Conservation (phyloP, 2,113 vertebrate species). For the Engraulis encrasicolus region DNA sequence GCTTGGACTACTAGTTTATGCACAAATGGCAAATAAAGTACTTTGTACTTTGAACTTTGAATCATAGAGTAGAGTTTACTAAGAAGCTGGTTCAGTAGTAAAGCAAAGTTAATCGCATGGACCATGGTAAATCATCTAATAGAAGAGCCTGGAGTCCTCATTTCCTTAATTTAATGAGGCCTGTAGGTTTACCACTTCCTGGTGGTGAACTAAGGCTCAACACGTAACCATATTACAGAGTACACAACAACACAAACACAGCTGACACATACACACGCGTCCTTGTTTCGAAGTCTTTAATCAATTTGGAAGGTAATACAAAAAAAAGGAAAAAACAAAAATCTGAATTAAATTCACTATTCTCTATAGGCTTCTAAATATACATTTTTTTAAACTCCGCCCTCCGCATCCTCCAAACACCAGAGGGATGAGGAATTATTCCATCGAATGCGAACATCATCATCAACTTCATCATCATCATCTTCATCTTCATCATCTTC, state of each 20-base stretch:
- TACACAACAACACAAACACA: background rate
- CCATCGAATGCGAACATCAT: background rate
- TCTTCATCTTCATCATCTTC: background rate
- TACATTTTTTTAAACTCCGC: background rate
- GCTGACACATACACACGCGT: background rate
- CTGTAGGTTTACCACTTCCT: too few relatives aligned
- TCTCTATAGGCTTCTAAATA: conserved; percentile 2
- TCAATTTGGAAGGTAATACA: conserved; percentile 47
- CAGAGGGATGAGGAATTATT: background rate
- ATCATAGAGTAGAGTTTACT: too few relatives aligned
- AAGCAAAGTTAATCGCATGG: too few relatives aligned
- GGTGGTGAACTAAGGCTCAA: too few relatives aligned
- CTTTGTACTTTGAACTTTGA: too few relatives aligned
- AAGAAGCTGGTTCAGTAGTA: too few relatives aligned
- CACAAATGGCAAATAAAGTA: too few relatives aligned
- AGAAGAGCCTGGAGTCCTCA: too few relatives aligned
- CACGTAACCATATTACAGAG: too few relatives aligned
- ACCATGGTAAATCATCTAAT: too few relatives aligned
- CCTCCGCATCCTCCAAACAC: background rate
- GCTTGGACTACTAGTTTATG: too few relatives aligned
- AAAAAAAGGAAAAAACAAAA: conserved; percentile 45
- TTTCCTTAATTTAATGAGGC: too few relatives aligned
- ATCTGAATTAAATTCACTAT: background rate
- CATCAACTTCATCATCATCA: background rate
- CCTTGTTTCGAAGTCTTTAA: conserved; percentile 43